Base-by-base conservation (phyloP, 2,113 vertebrate species). In the Labrus mixtus region DNA sequence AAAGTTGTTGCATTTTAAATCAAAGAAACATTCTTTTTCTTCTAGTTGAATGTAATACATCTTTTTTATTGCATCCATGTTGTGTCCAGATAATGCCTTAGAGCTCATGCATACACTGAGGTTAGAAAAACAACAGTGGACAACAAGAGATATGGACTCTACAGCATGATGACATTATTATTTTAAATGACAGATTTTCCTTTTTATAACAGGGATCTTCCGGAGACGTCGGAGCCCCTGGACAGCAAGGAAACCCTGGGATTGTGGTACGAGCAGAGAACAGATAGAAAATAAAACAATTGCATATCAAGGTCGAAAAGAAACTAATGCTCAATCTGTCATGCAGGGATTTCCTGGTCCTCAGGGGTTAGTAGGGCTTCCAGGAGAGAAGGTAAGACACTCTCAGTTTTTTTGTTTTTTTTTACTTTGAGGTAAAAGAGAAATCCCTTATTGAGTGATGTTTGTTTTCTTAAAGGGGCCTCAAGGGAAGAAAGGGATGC, bases 201-300 rank as follows among this genome's bases (percentile, higher is more conserved):
- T 92, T 55, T 51, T 36, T 70, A 55, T 54, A 15, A 86, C 88
- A 97, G 97, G 97, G 97, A 43, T 73, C 92, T 36, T 89, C 91
- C 0, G 97, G 97, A 86, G 96, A 97, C 4, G 69, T 94, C 0
- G 97, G 97, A 37, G 95, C 96, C 8, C 90, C 95, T 0, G 97
- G 97, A 41, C 97, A 98, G 71, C 97, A 97, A 84, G 97, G 97
- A 55, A 97, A 95, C 75, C 96, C 96, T 0, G 97, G 97, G 12
- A 90, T 96, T 3, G 91, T 96, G 94, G 97, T 98, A 91, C 1
- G 73, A 56, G 48, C 66, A 59, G 22, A 67, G 23, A 63, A 25
- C n/a, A 76, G 8, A 77, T 3, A 64, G 70, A 17, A 48, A 63
- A 25, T 8, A 41, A 11, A 3, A 33, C 4, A 2, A 10, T 11